phyloP scores from a whole-genome alignment of 2,113 vertebrate genomes.

The Corythornis vintsioides region DNA sequence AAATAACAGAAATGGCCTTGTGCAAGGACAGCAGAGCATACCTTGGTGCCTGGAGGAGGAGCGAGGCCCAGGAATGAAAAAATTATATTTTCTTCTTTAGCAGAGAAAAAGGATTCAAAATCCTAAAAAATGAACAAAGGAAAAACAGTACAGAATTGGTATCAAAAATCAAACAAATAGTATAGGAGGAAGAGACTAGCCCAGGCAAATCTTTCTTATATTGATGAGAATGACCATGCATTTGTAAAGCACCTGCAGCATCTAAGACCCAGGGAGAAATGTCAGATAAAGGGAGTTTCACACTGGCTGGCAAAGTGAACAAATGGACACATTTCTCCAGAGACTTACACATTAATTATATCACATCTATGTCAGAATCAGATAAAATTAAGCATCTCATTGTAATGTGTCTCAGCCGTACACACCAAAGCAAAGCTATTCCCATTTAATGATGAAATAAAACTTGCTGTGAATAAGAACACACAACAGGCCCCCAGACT shows the following conservation, averaged over 20 bases:
- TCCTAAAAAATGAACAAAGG: conserved; percentile 78
- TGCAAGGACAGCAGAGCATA: conserved; percentile 58
- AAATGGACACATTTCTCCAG: conserved; percentile 6
- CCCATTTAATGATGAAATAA: neutral
- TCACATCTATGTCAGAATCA: neutral
- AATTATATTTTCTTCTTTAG: conserved; percentile 95
- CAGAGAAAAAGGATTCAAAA: conserved; percentile 97
- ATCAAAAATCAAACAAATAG: neutral
- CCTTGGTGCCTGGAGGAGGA: conserved; percentile 92
- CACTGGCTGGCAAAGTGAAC: neutral
- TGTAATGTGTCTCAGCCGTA: neutral
- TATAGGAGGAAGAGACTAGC: neutral
- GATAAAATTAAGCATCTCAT: conserved; percentile 20
- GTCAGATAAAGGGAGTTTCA: neutral
- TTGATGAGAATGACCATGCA: neutral
- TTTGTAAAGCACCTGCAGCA: neutral
- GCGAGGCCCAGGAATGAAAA: conserved; percentile 92
- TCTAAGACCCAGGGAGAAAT: neutral
- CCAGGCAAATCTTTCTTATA: neutral
- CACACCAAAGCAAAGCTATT: neutral
- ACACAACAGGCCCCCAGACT: neutral
- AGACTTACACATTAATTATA: conserved; percentile 31
- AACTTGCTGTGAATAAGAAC: neutral
- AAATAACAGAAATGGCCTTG: neutral
- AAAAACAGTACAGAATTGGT: neutral